Conservation (phyloP, 2,888 invertebrate species). For the Eledona agricola region DNA sequence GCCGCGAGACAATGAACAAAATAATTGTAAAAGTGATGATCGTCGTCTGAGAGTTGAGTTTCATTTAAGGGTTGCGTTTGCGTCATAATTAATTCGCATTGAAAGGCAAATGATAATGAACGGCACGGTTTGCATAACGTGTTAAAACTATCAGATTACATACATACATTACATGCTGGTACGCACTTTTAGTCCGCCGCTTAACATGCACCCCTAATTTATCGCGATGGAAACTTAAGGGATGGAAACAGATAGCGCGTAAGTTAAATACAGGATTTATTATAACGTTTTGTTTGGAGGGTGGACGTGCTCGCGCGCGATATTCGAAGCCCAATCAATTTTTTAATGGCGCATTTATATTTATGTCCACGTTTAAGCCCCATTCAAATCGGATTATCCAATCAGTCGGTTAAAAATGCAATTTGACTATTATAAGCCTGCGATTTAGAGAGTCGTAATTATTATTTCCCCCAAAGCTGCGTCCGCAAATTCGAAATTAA, state of each 20-base stretch:
- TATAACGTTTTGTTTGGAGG: conserved; percentile 16
- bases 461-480: too few relatives aligned
- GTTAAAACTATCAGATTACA: conserved; percentile 25
- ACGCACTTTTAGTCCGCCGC: conserved; percentile 21
- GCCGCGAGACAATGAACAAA: conserved; percentile 4
- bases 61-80: conserved; percentile 4
- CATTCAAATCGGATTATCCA: conserved; percentile 10
- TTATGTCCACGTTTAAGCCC: too few relatives aligned
- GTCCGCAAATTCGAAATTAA: too few relatives aligned
- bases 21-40: conserved; percentile 16
- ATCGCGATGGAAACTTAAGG: conserved; percentile 18
- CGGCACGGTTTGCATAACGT: conserved; percentile 1
- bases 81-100: conserved; percentile 10
- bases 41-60: conserved; percentile 1
- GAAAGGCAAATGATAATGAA: not conserved
- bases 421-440: conserved; percentile 1
- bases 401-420: conserved; percentile 19
- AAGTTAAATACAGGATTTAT: conserved; percentile 19
- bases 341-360: too few relatives aligned
- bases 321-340: not conserved
- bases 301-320: not conserved
- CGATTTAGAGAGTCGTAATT: too few relatives aligned
- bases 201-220: conserved; percentile 18
- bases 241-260: conserved; percentile 18
- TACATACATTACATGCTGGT: conserved; percentile 17